These are phyloP conservation scores for Phaetusa simplex DNA, from an alignment of 2,113 vertebrate genomes.

Conservation along the genomic window DNA sequence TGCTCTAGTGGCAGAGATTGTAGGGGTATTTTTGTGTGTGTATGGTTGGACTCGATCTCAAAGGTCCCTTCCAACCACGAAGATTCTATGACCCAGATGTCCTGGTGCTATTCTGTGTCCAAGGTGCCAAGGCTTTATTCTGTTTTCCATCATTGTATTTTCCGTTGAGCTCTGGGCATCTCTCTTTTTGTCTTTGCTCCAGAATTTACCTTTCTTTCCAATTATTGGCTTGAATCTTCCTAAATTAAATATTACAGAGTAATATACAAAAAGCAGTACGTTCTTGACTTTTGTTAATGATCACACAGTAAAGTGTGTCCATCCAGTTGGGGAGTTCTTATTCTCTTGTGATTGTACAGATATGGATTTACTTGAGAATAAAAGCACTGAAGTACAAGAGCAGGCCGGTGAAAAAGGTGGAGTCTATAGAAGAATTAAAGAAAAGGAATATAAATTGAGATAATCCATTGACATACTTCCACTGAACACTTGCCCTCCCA, in stretches of 20 bases:
- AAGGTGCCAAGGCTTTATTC: not conserved
- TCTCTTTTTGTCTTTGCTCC: not conserved
- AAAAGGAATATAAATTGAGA: not conserved
- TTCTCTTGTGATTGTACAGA: not conserved
- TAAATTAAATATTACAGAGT: not conserved
- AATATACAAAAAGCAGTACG: not conserved
- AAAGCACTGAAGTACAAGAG: not conserved
- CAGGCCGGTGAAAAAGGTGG: not conserved
- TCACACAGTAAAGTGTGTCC: not conserved
- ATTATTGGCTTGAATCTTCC: not conserved
- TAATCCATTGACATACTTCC: constrained; percentile 73
- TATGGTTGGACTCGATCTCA: too few species aligned
- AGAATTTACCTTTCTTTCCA: not conserved
- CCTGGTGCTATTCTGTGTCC: not conserved
- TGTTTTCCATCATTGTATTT: not conserved
- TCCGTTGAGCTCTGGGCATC: not conserved
- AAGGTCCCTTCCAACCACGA: too few species aligned
- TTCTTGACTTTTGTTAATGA: not conserved
- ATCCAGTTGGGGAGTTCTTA: not conserved
- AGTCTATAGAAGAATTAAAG: not conserved
- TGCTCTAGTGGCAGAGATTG: too few species aligned
- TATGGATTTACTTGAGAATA: not conserved
- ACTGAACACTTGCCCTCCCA: constrained; percentile 82
- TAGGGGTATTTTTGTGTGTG: too few species aligned
- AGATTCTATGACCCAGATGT: not conserved